A percentile compares a stretch with the other conserved stretches of the same genome.
These are phyloP conservation scores for Busseola fusca DNA, from an alignment of 2,888 invertebrate genomes.

Conservation along the genomic window DNA sequence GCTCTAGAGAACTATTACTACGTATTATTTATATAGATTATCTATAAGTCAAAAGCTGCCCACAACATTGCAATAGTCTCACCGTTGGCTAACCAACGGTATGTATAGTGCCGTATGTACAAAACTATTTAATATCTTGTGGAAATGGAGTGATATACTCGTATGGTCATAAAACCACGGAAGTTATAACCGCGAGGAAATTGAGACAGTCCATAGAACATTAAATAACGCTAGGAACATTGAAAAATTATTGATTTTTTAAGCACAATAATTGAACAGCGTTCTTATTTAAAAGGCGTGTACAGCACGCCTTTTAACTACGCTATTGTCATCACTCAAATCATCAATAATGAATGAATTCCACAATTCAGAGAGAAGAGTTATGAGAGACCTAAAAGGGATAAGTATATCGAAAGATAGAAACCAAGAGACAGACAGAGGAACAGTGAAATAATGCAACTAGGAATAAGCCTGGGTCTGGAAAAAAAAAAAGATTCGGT, in stretches of 20 bases:
- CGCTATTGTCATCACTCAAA: background rate
- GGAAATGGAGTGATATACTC: conserved; percentile 38
- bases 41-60: background rate
- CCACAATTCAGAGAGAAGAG: background rate
- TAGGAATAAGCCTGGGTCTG: background rate
- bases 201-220: conserved; percentile 31
- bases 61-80: background rate
- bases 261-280: background rate
- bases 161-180: conserved; percentile 24
- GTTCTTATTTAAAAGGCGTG: background rate
- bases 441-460: background rate
- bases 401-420: background rate
- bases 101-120: background rate
- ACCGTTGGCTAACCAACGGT: background rate
- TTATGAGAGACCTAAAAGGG: background rate
- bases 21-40: too few species aligned
- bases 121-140: conserved; percentile 35
- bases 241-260: conserved; percentile 17
- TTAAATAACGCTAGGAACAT: conserved; percentile 29
- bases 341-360: background rate
- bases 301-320: background rate
- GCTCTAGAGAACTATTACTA: too few species aligned
- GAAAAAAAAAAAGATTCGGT: background rate
- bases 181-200: conserved; percentile 51
- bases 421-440: background rate